Percentiles rank a stretch among this genome's conserved stretches.
These are phyloP conservation scores for Nephila pilipes DNA, from an alignment of 1,140 invertebrate genomes.

Conservation along the genomic window DNA sequence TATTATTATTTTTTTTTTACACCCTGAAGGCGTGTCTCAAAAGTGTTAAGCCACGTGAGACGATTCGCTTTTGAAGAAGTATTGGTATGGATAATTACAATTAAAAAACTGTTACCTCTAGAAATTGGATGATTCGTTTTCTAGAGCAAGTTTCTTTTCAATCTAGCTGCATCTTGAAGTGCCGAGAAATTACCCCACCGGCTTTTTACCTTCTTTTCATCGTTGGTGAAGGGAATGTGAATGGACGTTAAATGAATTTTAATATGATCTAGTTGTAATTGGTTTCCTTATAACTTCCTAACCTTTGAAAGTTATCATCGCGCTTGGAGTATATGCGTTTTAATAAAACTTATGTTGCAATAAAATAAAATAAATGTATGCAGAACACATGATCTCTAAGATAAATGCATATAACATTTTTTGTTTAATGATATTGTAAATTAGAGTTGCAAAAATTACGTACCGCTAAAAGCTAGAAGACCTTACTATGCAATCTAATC, in stretches of 20 bases:
- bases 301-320: not conserved
- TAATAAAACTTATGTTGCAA: too few relatives aligned
- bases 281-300: not conserved
- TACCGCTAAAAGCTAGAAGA: too few relatives aligned
- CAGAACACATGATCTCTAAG: too few relatives aligned
- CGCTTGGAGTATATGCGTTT: too few relatives aligned
- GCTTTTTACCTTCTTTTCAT: not conserved
- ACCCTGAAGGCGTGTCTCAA: not conserved
- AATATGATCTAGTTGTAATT: not conserved
- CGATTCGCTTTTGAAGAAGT: not conserved
- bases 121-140: slow-evolving; percentile 42
- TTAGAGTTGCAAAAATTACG: too few relatives aligned
- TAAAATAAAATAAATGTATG: too few relatives aligned
- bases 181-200: slow-evolving; percentile 6
- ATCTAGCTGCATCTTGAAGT: not conserved
- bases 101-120: slow-evolving; percentile 64
- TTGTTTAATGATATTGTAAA: too few relatives aligned
- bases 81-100: slow-evolving; percentile 37
- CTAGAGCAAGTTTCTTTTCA: not conserved
- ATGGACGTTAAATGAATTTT: slow-evolving; percentile 1
- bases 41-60: slow-evolving; percentile 29
- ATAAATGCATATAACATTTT: too few relatives aligned
- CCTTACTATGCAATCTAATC: too few relatives aligned
- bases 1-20: not conserved
- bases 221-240: not conserved